Evolutionary conservation across 2,888 invertebrate species (phyloP).

Genomic region (Metopia argyrocephala): DNA sequence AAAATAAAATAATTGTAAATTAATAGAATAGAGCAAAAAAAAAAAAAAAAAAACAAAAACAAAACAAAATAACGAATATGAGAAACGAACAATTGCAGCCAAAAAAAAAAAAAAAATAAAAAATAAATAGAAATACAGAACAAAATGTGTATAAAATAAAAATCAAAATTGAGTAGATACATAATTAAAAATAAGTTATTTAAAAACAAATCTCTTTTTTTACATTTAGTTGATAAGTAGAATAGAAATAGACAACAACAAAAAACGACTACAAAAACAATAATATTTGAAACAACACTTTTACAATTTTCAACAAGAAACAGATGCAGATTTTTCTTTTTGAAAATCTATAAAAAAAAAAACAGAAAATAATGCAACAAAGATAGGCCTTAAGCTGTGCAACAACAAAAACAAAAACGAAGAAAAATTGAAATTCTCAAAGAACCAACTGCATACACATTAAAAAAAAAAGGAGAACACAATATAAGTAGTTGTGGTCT

Average conservation of each 20-base stretch:
- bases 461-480: conserved; percentile 22
- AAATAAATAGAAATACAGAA: background rate
- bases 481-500: conserved; percentile 39
- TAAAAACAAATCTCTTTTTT: conserved; percentile 30
- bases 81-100: conserved; percentile 24
- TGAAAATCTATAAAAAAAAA: background rate
- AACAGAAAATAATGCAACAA: conserved; percentile 14
- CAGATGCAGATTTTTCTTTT: conserved; percentile 6
- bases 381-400: conserved; percentile 46
- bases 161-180: conserved; percentile 33
- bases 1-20: background rate
- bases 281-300: background rate
- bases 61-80: no score
- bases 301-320: conserved; percentile 14
- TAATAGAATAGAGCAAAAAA: conserved; percentile 13
- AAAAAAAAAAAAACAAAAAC: no score
- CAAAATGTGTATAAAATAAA: conserved; percentile 42
- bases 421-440: background rate
- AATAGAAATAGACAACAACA: conserved; percentile 18
- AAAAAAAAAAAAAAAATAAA: background rate
- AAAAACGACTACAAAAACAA: background rate
- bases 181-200: conserved; percentile 21
- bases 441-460: conserved; percentile 20
- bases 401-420: background rate
- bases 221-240: conserved; percentile 43